Conservation (phyloP, 2,797 vertebrate genomes). For the Otus scops region DNA sequence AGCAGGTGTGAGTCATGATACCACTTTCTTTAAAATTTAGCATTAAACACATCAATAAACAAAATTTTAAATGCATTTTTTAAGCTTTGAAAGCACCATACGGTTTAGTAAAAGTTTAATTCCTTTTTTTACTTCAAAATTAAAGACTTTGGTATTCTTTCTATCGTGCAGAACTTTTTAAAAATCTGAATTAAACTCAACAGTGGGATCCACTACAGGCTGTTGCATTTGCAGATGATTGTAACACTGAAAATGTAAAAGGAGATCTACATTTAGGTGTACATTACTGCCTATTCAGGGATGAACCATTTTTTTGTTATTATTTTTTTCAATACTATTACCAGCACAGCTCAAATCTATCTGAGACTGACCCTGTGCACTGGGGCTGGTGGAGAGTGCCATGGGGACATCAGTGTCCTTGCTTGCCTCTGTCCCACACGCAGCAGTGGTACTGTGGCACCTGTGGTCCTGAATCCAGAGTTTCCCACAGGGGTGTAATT, state of each 20-base stretch:
- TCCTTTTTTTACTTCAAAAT: background rate
- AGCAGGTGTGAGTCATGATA: background rate
- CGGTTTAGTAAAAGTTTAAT: background rate
- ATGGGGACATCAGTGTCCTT: fast-evolving
- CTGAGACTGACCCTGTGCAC: background rate
- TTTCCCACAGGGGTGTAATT: background rate
- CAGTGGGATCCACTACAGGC: background rate
- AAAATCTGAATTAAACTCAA: background rate
- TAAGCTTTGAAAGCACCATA: background rate
- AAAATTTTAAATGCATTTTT: background rate
- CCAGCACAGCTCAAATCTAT: background rate
- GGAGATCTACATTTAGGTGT: background rate
- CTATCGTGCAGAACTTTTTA: background rate
- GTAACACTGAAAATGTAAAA: background rate
- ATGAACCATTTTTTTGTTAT: too few relatives aligned
- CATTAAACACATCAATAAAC: background rate
- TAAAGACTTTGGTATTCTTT: background rate
- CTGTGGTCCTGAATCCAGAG: background rate
- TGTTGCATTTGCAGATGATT: background rate
- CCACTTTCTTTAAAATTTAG: background rate
- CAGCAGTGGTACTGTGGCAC: fast-evolving
- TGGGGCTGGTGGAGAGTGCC: background rate
- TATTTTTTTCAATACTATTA: background rate
- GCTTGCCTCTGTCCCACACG: background rate
- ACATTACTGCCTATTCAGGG: background rate